Evolutionary conservation across 1,140 invertebrate genomes (phyloP), one percentile per base, ranked within the genome.

Genomic region (Magallana gigas): DNA sequence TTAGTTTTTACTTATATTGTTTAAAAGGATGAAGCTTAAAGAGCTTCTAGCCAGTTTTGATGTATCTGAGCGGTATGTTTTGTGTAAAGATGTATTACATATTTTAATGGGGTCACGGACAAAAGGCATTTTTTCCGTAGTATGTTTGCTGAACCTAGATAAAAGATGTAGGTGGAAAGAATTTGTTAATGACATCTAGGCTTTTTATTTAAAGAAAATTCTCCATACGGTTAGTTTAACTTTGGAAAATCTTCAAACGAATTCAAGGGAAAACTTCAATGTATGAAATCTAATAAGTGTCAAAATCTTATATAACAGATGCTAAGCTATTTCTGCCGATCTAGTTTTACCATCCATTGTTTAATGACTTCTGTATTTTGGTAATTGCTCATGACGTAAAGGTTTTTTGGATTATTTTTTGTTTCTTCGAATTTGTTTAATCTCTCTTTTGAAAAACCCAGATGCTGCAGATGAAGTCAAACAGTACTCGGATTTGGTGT

Each of bases 361-460:
- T 76, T 76, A 18, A 76, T 5, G 68, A 18, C 36, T 76, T 76
- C 68, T 6, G 60, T 62, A 12, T 14, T 29, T 76, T 29, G 29
- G 18, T 76, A 76, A 76, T 76, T 76, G 23, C 68, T 29, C 14
- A 1, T 76, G 68, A 76, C 23, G 68, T 76, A 76, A 36, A 29
- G 23, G 68, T 76, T 76, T 18, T 18, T 29, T 23, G 8, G 12
- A 29, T 12, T 8, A n/a, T 29, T 29, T 48, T 23, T 11, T 76
- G 11, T 76, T 23, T 76, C 36, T 18, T 12, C 8, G 11, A 76
- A 29, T 11, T 76, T 12, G 36, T 29, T 29, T 29, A 8, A 76
- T 18, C 16, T n/a, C 60, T 64, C 18, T 16, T 64, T 23, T 16
- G 6, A 64, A n/a, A 64, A 64, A 76, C 8, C 23, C 23, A 76